phyloP scores from a whole-genome alignment of 2,113 vertebrate genomes.

The Ageneiosus marmoratus region DNA sequence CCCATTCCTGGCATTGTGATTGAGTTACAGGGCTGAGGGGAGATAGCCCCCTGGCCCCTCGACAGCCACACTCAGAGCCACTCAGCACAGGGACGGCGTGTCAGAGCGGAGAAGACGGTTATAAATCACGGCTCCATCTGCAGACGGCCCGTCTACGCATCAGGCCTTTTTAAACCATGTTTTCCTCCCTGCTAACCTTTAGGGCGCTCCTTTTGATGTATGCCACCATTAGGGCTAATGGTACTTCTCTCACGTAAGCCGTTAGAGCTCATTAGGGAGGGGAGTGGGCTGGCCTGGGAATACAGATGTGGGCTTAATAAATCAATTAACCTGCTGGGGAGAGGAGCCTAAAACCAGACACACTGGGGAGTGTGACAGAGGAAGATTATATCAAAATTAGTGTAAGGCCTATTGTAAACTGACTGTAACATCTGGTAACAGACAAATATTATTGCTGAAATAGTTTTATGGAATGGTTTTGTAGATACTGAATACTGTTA shows the following conservation, averaged over 20 bases:
- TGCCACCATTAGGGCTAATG: conserved; percentile 81
- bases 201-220: conserved; percentile 67
- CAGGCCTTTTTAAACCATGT: conserved; percentile 61
- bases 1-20: conserved; percentile 57
- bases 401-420: conserved; percentile 1
- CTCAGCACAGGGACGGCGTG: conserved; percentile 71
- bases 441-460: conserved; percentile 1
- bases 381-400: conserved; percentile 35
- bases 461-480: neutral
- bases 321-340: conserved; percentile 76
- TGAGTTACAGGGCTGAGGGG: conserved; percentile 56
- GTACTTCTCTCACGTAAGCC: conserved; percentile 82
- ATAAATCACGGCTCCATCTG: conserved; percentile 69
- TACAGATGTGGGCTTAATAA: conserved; percentile 78
- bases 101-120: conserved; percentile 73
- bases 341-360: conserved; percentile 71
- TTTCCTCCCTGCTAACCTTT: conserved; percentile 72
- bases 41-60: conserved; percentile 60
- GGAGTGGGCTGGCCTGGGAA: conserved; percentile 76
- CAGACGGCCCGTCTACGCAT: conserved; percentile 74
- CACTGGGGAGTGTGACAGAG: conserved; percentile 57
- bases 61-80: conserved; percentile 73
- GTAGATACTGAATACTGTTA: neutral
- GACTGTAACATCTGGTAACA: neutral
- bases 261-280: conserved; percentile 82